These are phyloP conservation scores for Eira barbara DNA, from an alignment of 2,113 vertebrate species.

Conservation along the genomic window DNA sequence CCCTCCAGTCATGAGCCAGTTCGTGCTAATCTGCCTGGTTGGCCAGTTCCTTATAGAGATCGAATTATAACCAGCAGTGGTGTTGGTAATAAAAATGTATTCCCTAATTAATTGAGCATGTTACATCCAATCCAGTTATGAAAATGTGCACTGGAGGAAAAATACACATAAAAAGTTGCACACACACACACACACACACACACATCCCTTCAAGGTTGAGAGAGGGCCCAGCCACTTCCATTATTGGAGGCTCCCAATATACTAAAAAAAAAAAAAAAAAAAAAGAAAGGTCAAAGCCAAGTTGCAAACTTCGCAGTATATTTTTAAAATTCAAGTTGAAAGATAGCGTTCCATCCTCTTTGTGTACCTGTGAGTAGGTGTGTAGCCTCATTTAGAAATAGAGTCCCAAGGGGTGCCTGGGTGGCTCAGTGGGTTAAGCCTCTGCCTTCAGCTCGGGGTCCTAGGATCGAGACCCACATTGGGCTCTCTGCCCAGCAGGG, in stretches of 20 bases:
- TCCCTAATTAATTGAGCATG: not conserved
- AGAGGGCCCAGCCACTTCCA: not conserved
- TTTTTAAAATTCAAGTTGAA: not conserved
- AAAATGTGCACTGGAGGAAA: not conserved
- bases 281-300: not conserved
- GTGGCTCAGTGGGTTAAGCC: no score
- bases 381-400: not conserved
- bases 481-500: no score
- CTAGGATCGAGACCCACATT: no score
- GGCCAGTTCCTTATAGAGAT: not conserved
- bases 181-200: not conserved
- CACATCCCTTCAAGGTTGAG: not conserved
- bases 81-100: conserved; percentile 19
- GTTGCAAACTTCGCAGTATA: not conserved
- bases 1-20: not conserved
- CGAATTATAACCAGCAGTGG: not conserved
- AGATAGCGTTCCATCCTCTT: not conserved
- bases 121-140: not conserved
- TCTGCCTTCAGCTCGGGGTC: no score
- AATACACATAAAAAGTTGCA: not conserved
- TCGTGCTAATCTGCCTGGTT: not conserved
- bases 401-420: not conserved
- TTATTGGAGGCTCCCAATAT: not conserved
- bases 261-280: not conserved
- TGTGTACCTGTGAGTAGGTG: not conserved